phyloP scores from a whole-genome alignment of 2,888 invertebrate genomes.

The Pachymerium ferrugineum region DNA sequence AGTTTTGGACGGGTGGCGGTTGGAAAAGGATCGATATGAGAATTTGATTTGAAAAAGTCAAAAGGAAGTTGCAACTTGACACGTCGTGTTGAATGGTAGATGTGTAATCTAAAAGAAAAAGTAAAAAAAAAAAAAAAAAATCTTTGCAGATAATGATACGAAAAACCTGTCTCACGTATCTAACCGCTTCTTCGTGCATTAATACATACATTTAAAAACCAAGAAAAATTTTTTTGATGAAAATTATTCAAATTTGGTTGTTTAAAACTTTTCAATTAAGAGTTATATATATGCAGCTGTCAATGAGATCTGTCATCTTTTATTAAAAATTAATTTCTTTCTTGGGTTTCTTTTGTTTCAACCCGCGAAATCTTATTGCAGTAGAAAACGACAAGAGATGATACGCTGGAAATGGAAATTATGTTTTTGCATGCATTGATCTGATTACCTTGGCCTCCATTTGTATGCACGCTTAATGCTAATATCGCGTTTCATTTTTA shows the following conservation, averaged over 20 bases:
- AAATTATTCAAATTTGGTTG: slow-evolving; percentile 1
- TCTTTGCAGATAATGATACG: not conserved
- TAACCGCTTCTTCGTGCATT: no score
- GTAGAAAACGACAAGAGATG: not conserved
- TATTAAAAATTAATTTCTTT: not conserved
- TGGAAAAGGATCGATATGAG: not conserved
- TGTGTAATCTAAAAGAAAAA: no score
- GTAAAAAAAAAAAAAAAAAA: slow-evolving; percentile 4
- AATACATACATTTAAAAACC: not conserved
- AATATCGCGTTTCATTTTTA: slow-evolving; percentile 16
- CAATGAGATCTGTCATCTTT: not conserved
- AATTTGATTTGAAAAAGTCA: slow-evolving; percentile 20
- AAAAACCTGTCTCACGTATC: not conserved
- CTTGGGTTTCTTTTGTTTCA: not conserved
- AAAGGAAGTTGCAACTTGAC: slow-evolving; percentile 14
- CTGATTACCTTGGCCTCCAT: slow-evolving; percentile 17
- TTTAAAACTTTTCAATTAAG: slow-evolving; percentile 12
- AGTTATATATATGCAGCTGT: slow-evolving; percentile 19
- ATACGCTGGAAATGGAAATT: not conserved
- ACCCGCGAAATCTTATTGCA: not conserved
- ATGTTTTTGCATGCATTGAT: slow-evolving; percentile 4
- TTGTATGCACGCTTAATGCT: slow-evolving; percentile 14
- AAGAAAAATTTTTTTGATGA: no score
- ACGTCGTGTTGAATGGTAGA: slow-evolving; percentile 10
- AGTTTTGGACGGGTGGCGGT: not conserved